Percentiles rank a stretch among this genome's conserved stretches.
These are phyloP conservation scores for Rhamnusium bicolor DNA, from an alignment of 2,888 invertebrate species.

Conservation along the genomic window DNA sequence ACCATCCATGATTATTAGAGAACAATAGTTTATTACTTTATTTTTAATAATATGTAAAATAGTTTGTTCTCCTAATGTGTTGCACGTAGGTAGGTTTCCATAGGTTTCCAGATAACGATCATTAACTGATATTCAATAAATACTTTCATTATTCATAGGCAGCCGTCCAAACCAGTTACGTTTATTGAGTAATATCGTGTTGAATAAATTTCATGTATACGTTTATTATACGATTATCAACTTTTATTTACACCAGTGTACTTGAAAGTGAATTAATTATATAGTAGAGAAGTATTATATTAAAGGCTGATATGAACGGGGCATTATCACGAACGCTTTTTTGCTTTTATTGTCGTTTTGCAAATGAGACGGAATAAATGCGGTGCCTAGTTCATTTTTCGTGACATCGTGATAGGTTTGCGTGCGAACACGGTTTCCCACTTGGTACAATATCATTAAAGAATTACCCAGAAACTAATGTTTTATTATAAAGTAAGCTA, in stretches of 20 bases:
- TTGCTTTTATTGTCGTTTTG: slow-evolving; percentile 13
- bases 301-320: neutral
- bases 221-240: neutral
- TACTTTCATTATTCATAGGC: no score
- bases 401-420: slow-evolving; percentile 33
- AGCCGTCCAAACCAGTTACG: no score
- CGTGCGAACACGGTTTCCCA: slow-evolving; percentile 48
- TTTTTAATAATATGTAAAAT: no score
- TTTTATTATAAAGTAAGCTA: no score
- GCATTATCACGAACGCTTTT: slow-evolving; percentile 12
- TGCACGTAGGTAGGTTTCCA: no score
- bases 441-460: slow-evolving; percentile 40
- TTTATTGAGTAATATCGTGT: no score
- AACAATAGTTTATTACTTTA: no score
- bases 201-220: no score
- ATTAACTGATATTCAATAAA: no score
- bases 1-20: no score
- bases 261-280: slow-evolving; percentile 18
- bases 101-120: no score
- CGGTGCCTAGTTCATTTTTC: slow-evolving; percentile 39
- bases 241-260: slow-evolving; percentile 19
- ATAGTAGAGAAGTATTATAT: neutral
- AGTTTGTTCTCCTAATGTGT: no score
- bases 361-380: slow-evolving; percentile 25
- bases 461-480: slow-evolving; percentile 37